A percentile compares a stretch with the other conserved stretches of the same genome.
Conservation (phyloP, 2,888 invertebrate species). For the Chrysina gloriosa region DNA sequence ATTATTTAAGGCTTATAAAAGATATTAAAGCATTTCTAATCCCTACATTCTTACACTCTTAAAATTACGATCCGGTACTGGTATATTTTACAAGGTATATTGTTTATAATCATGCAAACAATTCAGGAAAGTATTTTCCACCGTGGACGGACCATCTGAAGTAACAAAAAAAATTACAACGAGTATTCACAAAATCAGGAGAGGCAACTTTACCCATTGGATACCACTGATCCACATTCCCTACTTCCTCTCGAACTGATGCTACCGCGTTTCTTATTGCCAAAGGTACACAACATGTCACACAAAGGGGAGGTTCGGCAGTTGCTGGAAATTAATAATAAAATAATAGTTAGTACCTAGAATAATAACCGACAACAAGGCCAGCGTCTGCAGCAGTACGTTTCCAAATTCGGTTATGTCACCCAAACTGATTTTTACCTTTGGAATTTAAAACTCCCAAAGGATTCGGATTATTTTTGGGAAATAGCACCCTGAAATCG, state of each 20-base stretch:
- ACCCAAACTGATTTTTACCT: slow-evolving; percentile 65
- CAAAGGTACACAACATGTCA: slow-evolving; percentile 67
- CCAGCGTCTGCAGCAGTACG: no score
- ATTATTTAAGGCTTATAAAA: no score
- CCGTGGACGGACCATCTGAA: slow-evolving; percentile 67
- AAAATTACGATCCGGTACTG: no score
- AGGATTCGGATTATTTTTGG: slow-evolving; percentile 74
- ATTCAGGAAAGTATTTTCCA: slow-evolving; percentile 64
- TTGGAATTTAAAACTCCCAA: slow-evolving; percentile 79
- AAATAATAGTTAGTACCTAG: no score
- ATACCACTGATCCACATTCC: slow-evolving; percentile 69
- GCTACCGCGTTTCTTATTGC: slow-evolving; percentile 78
- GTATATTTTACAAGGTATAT: slow-evolving; percentile 53
- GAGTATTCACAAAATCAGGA: not conserved
- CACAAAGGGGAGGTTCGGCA: slow-evolving; percentile 69
- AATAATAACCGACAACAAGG: no score
- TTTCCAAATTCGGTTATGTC: no score
- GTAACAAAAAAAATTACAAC: slow-evolving; percentile 45
- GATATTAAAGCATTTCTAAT: no score
- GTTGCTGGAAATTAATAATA: no score
- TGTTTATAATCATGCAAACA: slow-evolving; percentile 55
- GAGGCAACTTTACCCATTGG: slow-evolving; percentile 67
- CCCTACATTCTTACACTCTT: no score
- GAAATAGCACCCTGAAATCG: slow-evolving; percentile 78
- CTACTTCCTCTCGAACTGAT: slow-evolving; percentile 74